Base-by-base conservation (phyloP, 2,888 invertebrate genomes). In the Cenopis cana region DNA sequence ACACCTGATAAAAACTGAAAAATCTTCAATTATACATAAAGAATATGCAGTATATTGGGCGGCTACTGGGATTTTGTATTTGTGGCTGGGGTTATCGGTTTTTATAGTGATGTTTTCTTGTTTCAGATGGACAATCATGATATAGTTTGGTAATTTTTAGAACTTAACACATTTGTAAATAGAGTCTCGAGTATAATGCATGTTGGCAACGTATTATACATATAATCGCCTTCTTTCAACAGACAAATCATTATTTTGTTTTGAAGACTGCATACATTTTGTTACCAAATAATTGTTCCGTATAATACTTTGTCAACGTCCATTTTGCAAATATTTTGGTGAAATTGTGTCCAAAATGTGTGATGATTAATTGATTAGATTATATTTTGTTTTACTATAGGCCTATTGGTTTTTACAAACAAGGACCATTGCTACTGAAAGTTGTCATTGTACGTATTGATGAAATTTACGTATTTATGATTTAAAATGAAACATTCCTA, bases 171-270 rank as follows among this genome's bases (percentile, higher is more conserved):
- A 10, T 17, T 8, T 75, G 80, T 81, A 80, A 74, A 80, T 80
- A 80, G 41, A 74, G 69, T 72, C 69, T 41, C 67, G 75, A 73
- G 54, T 68, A 33, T 67, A 68, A 66, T 82, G 89, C 89, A 91
- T 91, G 91, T 91, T 91, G 89, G 73, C 89, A 85, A 86, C 80
- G 90, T 90, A 76, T 89, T 85, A 84, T n/a, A n/a, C n/a, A n/a
- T n/a, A n/a, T 79, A 60, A 14, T 41, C 55, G 18, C 24, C 12
- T 38, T 36, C 56, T 41, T 66, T 54, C 33, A n/a, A 50, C 24
- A 68, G 24, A 54, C 72, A 74, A 69, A 1, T 71, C 74, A 74
- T 73, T 72, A 74, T 64, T 72, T 68, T 75, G 75, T 73, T 70
- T 59, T 24, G 71, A 72, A 77, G 68, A 76, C 75, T 75, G 74